Base-by-base conservation (phyloP, 2,797 vertebrate genomes). In the Myotis pilosus region DNA sequence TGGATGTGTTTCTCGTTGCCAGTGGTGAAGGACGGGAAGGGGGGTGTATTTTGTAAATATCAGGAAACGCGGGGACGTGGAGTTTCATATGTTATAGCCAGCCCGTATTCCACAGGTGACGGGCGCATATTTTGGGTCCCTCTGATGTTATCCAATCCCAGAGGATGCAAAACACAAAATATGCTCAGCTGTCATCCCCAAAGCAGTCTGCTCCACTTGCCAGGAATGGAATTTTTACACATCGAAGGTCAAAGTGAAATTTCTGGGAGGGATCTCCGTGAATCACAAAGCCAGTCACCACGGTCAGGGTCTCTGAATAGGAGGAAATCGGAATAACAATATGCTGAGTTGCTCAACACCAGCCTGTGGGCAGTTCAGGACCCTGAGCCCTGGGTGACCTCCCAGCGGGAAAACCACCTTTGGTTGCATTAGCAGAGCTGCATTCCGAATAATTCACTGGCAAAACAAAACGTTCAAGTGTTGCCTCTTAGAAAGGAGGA, bases 221-320 rank as follows among this genome's bases (percentile, higher is more conserved):
- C 92, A 92, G 94, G 93, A 95, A 93, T 95, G 95, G 94, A 95
- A 97, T 93, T 95, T 96, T 97, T 95, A 96, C 95, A 96, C 72
- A 44, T 92, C 92, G 88, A 96, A 95, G 84, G 94, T 96, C 62
- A 89, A 60, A 92, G 87, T 89, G 89, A 76, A 92, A 94, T 93
- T 96, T 94, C 69, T 49, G 87, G 89, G 92, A 84, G 87, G 94
- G 57, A 87, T 75, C 91, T 89, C 55, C 23, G 74, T 95, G 91
- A 95, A 96, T 96, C 95, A 96, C 60, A 74, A 60, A 68, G 60
- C 68, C 60, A 81, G 87, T 64, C 53, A 94, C 82, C 62, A 78
- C 36, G 49, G 57, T 79, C 66, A 89, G 8, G 23, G 49, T 41
- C 91, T 96, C 95, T 95, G 94, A 97, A 95, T 95, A 76, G 95